phyloP scores from a whole-genome alignment of 2,888 invertebrate species.

The Diabrotica balteata region DNA sequence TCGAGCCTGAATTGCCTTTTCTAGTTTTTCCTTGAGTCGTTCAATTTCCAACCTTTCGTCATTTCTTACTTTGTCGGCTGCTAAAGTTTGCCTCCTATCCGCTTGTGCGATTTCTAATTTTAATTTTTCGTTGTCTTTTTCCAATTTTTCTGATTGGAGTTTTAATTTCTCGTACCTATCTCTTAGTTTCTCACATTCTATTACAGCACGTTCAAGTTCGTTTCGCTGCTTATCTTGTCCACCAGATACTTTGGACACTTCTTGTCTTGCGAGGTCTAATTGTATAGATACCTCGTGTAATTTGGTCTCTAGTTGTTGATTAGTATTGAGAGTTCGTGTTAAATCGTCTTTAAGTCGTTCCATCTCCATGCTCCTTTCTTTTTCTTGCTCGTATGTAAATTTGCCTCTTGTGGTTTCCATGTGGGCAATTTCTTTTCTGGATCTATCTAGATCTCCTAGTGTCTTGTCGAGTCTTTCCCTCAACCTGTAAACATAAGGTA shows the following conservation, averaged over 20 bases:
- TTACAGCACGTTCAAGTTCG: conserved; percentile 83
- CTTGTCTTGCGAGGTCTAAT: conserved; percentile 79
- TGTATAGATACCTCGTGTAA: conserved; percentile 83
- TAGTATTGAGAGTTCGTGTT: conserved; percentile 70
- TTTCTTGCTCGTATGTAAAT: conserved; percentile 78
- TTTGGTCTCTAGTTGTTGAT: conserved; percentile 76
- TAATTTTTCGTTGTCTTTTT: conserved; percentile 80
- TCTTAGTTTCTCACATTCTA: conserved; percentile 87
- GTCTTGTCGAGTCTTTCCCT: conserved; percentile 83
- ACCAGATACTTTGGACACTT: conserved; percentile 75
- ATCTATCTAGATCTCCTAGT: conserved; percentile 78
- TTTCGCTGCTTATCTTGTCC: conserved; percentile 81
- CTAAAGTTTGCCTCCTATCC: conserved; percentile 67
- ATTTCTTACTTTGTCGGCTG: conserved; percentile 70
- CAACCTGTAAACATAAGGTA: conserved; percentile 61
- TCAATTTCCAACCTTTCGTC: conserved; percentile 82
- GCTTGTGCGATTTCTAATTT: conserved; percentile 72
- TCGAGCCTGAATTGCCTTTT: conserved; percentile 81
- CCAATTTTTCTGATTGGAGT: conserved; percentile 72
- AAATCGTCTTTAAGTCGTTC: conserved; percentile 78
- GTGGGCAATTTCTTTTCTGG: conserved; percentile 78
- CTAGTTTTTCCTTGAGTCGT: conserved; percentile 83
- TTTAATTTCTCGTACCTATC: conserved; percentile 88
- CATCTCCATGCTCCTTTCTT: conserved; percentile 69
- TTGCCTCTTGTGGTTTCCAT: conserved; percentile 81